A percentile compares a stretch with the other conserved stretches of the same genome.
phyloP scores from a whole-genome alignment of 2,888 invertebrate species.

The Cerceris ruficornis region DNA sequence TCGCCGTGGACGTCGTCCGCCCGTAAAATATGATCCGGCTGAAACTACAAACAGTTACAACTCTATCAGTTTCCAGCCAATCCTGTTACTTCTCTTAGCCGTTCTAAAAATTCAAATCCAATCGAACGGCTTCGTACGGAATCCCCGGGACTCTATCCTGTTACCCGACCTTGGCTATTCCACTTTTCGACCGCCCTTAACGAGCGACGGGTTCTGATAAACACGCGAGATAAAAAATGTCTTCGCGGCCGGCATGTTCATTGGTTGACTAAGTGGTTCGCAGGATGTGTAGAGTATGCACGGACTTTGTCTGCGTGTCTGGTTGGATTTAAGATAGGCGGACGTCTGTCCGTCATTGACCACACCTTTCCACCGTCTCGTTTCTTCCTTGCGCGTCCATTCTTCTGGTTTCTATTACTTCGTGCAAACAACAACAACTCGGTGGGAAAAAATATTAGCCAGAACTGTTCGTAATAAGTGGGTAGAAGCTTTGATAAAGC shows the following conservation, averaged over 20 bases:
- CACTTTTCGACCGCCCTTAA: conserved; percentile 60
- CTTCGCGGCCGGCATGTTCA: conserved; percentile 45
- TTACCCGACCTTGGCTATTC: conserved; percentile 13
- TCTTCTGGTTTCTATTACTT: conserved; percentile 17
- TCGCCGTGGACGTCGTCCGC: too few relatives aligned
- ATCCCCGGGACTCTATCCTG: conserved; percentile 4
- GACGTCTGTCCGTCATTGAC: conserved; percentile 63
- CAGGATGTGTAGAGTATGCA: conserved; percentile 61
- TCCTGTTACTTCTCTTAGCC: too few relatives aligned
- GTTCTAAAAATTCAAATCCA: neutral
- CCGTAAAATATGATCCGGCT: too few relatives aligned
- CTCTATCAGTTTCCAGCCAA: too few relatives aligned
- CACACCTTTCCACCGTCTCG: conserved; percentile 35
- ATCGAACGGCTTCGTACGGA: conserved; percentile 26
- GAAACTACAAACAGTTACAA: too few relatives aligned
- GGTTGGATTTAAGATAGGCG: conserved; percentile 59
- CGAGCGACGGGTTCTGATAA: conserved; percentile 62
- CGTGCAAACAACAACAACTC: neutral
- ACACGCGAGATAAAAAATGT: conserved; percentile 70
- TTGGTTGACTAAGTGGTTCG: conserved; percentile 68
- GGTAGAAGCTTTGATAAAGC: conserved; percentile 13
- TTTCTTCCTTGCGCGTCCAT: conserved; percentile 22
- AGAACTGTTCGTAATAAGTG: conserved; percentile 19
- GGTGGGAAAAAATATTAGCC: neutral
- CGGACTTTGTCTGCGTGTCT: conserved; percentile 55